phyloP scores from a whole-genome alignment of 2,888 invertebrate species.

The Lasioglossum marginatum region DNA sequence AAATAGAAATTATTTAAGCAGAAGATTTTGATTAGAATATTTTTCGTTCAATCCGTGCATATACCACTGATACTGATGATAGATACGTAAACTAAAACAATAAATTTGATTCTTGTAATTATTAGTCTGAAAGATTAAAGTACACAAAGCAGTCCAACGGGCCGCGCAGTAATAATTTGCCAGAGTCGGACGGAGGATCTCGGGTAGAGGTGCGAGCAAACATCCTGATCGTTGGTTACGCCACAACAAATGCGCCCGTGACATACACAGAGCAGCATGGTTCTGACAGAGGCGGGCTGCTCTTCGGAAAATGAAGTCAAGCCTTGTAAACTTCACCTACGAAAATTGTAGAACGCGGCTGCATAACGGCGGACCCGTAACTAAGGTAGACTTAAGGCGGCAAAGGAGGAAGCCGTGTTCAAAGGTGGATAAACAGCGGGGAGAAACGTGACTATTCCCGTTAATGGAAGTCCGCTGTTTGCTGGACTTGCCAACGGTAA shows the following conservation, averaged over 20 bases:
- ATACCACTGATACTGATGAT: neutral
- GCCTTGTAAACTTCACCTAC: slow-evolving; percentile 1
- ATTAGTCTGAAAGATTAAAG: neutral
- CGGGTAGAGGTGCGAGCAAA: neutral
- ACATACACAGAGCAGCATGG: neutral
- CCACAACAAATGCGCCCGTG: neutral
- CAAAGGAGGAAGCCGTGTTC: slow-evolving; percentile 21
- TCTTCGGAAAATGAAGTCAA: slow-evolving; percentile 14
- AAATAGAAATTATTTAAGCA: too few species aligned
- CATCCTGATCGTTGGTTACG: neutral
- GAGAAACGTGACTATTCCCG: slow-evolving; percentile 37
- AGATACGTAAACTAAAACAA: neutral
- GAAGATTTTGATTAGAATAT: too few species aligned
- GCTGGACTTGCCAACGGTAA: slow-evolving; percentile 18
- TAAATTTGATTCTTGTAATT: neutral
- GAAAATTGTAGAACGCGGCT: slow-evolving; percentile 8
- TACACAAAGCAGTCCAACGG: too few species aligned
- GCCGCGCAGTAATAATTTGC: neutral
- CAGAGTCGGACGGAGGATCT: neutral
- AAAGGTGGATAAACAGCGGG: slow-evolving; percentile 42
- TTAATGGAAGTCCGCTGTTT: slow-evolving; percentile 39
- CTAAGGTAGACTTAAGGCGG: slow-evolving; percentile 10
- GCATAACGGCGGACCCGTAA: slow-evolving; percentile 10
- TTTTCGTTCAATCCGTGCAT: too few species aligned
- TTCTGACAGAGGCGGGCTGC: neutral